phyloP scores from a whole-genome alignment of 2,113 vertebrate genomes.

The Mormoops blainvillei region DNA sequence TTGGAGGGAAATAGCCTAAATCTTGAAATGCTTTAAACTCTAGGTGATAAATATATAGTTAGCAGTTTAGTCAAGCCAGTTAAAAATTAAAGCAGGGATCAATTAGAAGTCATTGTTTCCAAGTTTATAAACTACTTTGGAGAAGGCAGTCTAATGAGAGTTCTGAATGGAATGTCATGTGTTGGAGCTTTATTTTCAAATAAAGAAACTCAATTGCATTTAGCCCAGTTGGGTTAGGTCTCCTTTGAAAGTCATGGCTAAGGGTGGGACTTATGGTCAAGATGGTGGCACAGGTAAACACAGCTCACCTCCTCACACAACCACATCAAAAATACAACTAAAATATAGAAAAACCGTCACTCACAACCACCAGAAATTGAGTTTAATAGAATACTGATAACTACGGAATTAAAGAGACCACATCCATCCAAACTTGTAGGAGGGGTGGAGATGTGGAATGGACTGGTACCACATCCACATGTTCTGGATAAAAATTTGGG shows the following conservation, averaged over 20 bases:
- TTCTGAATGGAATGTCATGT: background rate
- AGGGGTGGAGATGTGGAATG: no score
- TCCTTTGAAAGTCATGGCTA: background rate
- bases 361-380: no score
- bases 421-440: no score
- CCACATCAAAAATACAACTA: no score
- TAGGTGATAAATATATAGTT: background rate
- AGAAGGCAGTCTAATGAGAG: background rate
- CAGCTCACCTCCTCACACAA: no score
- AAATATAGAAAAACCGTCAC: no score
- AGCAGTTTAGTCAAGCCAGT: background rate
- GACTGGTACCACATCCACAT: no score
- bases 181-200: background rate
- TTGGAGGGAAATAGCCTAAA: background rate
- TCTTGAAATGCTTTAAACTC: background rate
- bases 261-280: no score
- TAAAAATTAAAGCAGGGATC: constrained; percentile 14
- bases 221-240: background rate
- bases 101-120: constrained; percentile 10
- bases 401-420: no score
- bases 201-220: background rate
- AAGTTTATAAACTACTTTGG: background rate
- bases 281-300: no score
- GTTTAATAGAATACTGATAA: no score
- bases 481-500: no score